phyloP scores from a whole-genome alignment of 2,797 vertebrate genomes.

The Peromyscus nudipes region DNA sequence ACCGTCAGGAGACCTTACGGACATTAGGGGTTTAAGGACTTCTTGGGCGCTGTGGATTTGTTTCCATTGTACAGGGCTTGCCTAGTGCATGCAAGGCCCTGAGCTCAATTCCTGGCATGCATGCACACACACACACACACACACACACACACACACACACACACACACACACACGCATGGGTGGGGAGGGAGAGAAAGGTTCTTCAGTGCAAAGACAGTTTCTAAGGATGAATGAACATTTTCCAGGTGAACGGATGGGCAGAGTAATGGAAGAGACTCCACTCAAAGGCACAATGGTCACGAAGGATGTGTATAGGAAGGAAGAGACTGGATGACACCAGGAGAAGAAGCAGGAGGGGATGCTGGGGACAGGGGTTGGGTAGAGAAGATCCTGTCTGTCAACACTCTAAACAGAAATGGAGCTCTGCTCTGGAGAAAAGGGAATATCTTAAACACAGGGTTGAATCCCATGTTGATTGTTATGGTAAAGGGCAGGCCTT shows the following conservation, averaged over 20 bases:
- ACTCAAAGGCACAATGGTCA: background rate
- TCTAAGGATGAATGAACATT: background rate
- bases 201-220: background rate
- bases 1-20: background rate
- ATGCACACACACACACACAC: background rate
- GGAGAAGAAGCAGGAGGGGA: background rate
- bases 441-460: conserved; percentile 17
- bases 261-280: background rate
- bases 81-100: background rate
- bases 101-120: background rate
- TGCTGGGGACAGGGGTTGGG: too few species aligned
- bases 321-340: background rate
- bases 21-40: background rate
- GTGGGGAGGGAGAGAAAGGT: too few species aligned
- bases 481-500: background rate
- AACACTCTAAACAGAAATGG: conserved; percentile 14
- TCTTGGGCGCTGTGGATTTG: background rate
- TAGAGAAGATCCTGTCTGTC: background rate
- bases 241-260: background rate
- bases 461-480: background rate
- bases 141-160: background rate
- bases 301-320: background rate
- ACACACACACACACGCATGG: background rate
- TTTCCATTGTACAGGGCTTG: too few species aligned
- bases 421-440: conserved; percentile 42